These are phyloP conservation scores for Struthio camelus DNA, from an alignment of 2,113 vertebrate species.

Conservation along the genomic window DNA sequence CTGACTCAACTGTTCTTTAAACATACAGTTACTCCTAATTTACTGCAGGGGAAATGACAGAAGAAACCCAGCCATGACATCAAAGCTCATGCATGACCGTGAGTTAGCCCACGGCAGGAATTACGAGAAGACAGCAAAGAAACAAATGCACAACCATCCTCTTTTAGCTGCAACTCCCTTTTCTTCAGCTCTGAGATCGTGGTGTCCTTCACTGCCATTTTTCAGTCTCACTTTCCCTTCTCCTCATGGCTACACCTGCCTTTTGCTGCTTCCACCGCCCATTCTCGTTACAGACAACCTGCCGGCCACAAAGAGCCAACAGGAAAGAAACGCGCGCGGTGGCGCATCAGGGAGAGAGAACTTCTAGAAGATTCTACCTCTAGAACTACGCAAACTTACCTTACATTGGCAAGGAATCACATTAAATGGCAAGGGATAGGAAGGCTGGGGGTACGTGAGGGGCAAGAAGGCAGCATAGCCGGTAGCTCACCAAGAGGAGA, in stretches of 20 bases:
- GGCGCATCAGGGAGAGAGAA: background rate
- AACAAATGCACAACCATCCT: background rate
- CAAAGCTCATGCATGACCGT: background rate
- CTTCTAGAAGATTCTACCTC: background rate
- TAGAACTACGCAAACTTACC: background rate
- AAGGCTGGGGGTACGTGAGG: no score
- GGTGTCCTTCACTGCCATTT: background rate
- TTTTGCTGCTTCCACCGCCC: background rate
- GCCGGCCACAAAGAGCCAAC: background rate
- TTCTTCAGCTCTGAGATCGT: background rate
- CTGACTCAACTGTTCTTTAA: background rate
- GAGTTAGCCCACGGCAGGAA: background rate
- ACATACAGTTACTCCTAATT: background rate
- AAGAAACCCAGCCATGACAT: background rate
- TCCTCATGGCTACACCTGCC: background rate
- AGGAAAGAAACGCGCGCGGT: background rate
- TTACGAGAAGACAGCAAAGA: background rate
- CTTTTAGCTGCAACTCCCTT: background rate
- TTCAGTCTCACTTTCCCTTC: background rate
- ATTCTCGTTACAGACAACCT: background rate
- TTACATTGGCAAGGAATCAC: background rate
- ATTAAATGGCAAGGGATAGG: background rate
- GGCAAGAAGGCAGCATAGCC: background rate
- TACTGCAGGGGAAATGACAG: background rate
- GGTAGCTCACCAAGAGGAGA: background rate